A percentile compares a stretch with the other conserved stretches of the same genome.
Conservation (phyloP, 2,113 vertebrate genomes). For the Myanophis thanlyinensis region DNA sequence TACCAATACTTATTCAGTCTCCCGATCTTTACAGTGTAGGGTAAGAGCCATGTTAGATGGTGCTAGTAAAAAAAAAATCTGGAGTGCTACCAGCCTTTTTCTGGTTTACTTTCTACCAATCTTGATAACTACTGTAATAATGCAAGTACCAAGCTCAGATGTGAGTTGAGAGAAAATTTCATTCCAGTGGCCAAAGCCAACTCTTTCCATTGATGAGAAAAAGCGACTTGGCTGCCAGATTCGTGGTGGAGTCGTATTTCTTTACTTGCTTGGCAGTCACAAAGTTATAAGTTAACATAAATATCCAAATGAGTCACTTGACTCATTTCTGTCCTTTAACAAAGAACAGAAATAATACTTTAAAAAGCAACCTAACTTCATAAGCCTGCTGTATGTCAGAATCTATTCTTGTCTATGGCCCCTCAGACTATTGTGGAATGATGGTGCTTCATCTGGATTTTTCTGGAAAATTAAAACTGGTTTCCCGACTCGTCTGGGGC, state of each 20-base stretch:
- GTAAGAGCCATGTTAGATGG: background rate
- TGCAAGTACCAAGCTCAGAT: background rate
- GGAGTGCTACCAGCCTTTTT: background rate
- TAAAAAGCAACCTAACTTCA: background rate
- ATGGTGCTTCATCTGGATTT: background rate
- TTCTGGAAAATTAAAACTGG: background rate
- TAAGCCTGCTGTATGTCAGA: background rate
- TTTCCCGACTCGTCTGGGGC: background rate
- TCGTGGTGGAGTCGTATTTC: background rate
- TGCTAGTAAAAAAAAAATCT: background rate
- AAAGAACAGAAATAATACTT: background rate
- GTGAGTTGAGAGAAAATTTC: background rate
- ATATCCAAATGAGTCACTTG: background rate
- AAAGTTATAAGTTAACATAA: background rate
- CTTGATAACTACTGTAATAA: background rate
- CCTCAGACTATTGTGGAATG: background rate
- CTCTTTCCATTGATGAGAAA: background rate
- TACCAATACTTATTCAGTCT: background rate
- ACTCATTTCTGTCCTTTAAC: background rate
- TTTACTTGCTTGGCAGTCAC: background rate
- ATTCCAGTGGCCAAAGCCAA: background rate
- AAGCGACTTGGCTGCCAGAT: background rate
- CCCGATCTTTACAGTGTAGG: background rate
- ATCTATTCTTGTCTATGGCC: background rate
- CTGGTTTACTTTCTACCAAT: background rate